These are phyloP conservation scores for Macropis europaea DNA, from an alignment of 2,888 invertebrate genomes.

Conservation along the genomic window DNA sequence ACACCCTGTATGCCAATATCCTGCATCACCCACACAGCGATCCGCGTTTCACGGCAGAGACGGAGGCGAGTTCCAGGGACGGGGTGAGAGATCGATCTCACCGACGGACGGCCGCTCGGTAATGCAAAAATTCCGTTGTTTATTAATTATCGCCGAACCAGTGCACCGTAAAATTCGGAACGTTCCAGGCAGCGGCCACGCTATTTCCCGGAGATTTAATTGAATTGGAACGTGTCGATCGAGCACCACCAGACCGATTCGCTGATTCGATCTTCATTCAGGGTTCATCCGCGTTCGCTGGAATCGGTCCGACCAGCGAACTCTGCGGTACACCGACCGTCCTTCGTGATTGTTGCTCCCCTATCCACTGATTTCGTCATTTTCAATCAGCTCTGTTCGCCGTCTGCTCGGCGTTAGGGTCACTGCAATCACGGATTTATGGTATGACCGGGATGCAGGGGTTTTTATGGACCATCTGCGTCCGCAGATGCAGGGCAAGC, in stretches of 20 bases:
- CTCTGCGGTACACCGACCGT: not conserved
- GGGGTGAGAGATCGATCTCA: not conserved
- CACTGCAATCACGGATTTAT: too few relatives aligned
- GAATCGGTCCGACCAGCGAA: not conserved
- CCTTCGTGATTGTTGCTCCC: not conserved
- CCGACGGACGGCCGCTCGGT: not conserved
- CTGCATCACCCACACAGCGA: too few relatives aligned
- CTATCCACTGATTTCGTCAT: too few relatives aligned
- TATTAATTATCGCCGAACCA: slow-evolving; percentile 28
- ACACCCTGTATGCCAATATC: too few relatives aligned
- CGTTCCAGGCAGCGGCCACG: slow-evolving; percentile 5
- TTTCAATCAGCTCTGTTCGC: too few relatives aligned
- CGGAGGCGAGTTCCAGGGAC: too few relatives aligned
- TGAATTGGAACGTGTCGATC: slow-evolving; percentile 28
- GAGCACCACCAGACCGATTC: slow-evolving; percentile 9
- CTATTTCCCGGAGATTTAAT: slow-evolving; percentile 46
- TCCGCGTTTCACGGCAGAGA: too few relatives aligned
- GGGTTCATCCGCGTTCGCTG: slow-evolving; percentile 3
- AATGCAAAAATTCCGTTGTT: slow-evolving; percentile 13
- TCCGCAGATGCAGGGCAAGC: too few relatives aligned
- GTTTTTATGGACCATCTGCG: too few relatives aligned
- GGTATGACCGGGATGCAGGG: too few relatives aligned
- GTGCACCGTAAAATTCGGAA: slow-evolving; percentile 9
- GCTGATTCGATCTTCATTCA: slow-evolving; percentile 32
- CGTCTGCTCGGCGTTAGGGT: too few relatives aligned